Conservation (phyloP, 2,113 vertebrate species). For the Eulacestoma nigropectus region DNA sequence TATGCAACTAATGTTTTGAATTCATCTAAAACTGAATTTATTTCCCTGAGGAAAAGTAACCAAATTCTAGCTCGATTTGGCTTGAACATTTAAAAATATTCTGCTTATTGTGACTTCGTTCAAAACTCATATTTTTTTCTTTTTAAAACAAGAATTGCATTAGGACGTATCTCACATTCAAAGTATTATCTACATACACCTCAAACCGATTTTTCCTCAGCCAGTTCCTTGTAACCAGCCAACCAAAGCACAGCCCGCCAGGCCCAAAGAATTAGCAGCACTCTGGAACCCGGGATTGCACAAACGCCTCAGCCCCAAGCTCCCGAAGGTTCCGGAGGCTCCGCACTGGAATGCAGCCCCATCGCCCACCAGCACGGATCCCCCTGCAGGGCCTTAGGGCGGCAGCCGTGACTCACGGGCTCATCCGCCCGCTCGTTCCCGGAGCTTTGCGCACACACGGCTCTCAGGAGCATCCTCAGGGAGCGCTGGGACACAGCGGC, state of each 20-base stretch:
- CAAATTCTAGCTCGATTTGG: not conserved
- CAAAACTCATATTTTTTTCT: accelerated
- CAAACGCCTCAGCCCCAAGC: not conserved
- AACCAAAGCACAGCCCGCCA: accelerated
- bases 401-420: not conserved
- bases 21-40: not conserved
- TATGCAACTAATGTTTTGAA: accelerated
- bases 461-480: not conserved
- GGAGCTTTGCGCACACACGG: not conserved
- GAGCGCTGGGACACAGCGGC: not conserved
- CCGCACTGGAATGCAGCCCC: not conserved
- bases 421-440: not conserved
- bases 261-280: accelerated
- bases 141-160: not conserved
- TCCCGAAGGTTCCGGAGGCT: not conserved
- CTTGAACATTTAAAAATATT: not conserved
- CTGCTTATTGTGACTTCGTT: not conserved
- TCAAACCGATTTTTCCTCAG: not conserved
- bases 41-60: not conserved
- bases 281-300: not conserved
- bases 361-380: not conserved
- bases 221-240: not conserved
- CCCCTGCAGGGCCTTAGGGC: not conserved
- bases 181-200: accelerated
- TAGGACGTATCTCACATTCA: not conserved